Evolutionary conservation across 1,140 invertebrate species (phyloP).

Genomic region (Aphaenogaster ashmeadi): DNA sequence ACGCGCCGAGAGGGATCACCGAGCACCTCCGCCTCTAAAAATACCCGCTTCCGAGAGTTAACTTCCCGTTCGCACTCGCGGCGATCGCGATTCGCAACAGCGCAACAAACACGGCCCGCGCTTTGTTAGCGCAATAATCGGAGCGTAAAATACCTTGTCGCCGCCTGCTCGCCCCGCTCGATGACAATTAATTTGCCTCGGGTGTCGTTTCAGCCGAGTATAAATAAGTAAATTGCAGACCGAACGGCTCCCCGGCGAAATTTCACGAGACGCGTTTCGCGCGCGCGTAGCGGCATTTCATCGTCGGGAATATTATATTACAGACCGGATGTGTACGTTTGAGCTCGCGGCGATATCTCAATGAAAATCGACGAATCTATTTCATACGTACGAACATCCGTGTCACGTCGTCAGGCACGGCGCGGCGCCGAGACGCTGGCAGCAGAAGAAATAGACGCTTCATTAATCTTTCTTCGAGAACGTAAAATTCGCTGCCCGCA

Average conservation of each 20-base stretch:
- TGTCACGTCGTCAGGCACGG: neutral
- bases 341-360: neutral
- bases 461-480: conserved; percentile 39
- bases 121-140: conserved; percentile 40
- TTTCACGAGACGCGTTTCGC: neutral
- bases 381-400: conserved; percentile 10
- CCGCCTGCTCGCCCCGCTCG: neutral
- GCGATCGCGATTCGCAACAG: conserved; percentile 21
- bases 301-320: neutral
- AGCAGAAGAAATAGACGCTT: neutral
- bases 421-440: neutral
- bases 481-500: neutral
- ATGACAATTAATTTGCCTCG: conserved; percentile 37
- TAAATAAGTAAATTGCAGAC: conserved; percentile 19
- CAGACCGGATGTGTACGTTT: neutral
- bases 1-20: conserved; percentile 41
- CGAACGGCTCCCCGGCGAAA: neutral
- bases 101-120: neutral
- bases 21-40: neutral
- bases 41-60: conserved; percentile 26
- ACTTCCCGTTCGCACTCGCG: neutral
- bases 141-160: conserved; percentile 51
- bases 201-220: neutral
- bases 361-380: conserved; percentile 50
- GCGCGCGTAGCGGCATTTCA: neutral